Evolutionary conservation across 1,140 invertebrate genomes (phyloP).

Genomic region (Rhagoletis zephyria): DNA sequence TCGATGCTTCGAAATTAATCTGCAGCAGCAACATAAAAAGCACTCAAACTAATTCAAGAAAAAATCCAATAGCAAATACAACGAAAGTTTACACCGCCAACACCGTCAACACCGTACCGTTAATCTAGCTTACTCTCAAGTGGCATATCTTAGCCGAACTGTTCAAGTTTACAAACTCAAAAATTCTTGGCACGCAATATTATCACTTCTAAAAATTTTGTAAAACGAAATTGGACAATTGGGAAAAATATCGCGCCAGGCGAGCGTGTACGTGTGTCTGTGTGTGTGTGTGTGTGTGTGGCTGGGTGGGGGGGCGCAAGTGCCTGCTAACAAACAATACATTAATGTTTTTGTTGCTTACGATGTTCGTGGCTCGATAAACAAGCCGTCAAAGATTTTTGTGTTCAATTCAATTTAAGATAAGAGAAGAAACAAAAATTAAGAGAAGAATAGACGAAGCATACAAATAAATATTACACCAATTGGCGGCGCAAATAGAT

Average conservation of each 20-base stretch:
- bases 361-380: background rate
- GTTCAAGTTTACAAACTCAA: background rate
- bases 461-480: background rate
- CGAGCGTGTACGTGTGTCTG: background rate
- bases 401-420: background rate
- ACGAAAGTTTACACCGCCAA: background rate
- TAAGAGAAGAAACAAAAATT: background rate
- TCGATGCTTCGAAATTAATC: slow-evolving; percentile 25
- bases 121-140: background rate
- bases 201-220: background rate
- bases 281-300: background rate
- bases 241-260: background rate
- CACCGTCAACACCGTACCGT: background rate
- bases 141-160: background rate
- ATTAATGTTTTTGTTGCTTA: slow-evolving; percentile 1
- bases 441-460: background rate
- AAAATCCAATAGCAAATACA: background rate
- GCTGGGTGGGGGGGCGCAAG: background rate
- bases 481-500: slow-evolving; percentile 20
- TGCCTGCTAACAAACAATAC: background rate
- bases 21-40: slow-evolving; percentile 14
- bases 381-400: background rate
- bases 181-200: slow-evolving; percentile 25
- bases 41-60: background rate
- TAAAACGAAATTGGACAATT: background rate